Evolutionary conservation across 1,140 invertebrate species (phyloP).

Genomic region (Aphelinus atriplicis): DNA sequence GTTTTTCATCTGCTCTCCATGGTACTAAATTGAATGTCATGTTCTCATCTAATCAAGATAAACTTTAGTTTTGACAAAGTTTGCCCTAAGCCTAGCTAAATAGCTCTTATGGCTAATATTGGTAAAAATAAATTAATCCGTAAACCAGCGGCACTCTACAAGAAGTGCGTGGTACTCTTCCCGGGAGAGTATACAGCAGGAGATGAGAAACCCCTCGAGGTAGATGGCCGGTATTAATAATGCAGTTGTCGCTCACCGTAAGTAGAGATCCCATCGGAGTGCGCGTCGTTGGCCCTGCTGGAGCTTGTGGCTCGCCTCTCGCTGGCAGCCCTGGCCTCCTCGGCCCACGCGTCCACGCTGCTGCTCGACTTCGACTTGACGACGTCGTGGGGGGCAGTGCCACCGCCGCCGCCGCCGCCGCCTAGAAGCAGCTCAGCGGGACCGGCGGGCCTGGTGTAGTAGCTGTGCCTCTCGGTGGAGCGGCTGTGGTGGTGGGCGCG

Average conservation of each 20-base stretch:
- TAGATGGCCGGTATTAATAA: too few species aligned
- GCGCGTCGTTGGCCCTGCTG: slow-evolving; percentile 42
- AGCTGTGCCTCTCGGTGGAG: slow-evolving; percentile 50
- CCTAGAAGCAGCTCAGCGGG: slow-evolving; percentile 22
- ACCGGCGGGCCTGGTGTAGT: not conserved
- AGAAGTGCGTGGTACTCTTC: too few species aligned
- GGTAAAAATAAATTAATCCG: too few species aligned
- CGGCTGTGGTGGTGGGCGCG: slow-evolving; percentile 49
- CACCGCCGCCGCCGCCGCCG: slow-evolving; percentile 29
- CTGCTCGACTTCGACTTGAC: slow-evolving; percentile 57
- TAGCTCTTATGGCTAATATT: too few species aligned
- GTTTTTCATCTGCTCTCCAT: too few species aligned
- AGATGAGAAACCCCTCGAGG: too few species aligned
- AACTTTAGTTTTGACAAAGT: too few species aligned
- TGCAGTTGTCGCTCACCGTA: slow-evolving; percentile 7
- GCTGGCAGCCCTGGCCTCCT: slow-evolving; percentile 46
- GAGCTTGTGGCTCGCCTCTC: slow-evolving; percentile 49
- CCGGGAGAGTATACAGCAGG: too few species aligned
- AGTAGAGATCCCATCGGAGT: not conserved
- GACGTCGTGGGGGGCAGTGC: slow-evolving; percentile 38
- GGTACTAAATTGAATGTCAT: too few species aligned
- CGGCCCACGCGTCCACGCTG: slow-evolving; percentile 56
- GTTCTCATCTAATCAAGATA: too few species aligned
- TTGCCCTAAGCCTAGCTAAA: too few species aligned
- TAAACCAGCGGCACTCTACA: too few species aligned